Evolutionary conservation across 2,888 invertebrate genomes (phyloP), one percentile per base, ranked within the genome.

Genomic region (Ecliptopera silaceata): DNA sequence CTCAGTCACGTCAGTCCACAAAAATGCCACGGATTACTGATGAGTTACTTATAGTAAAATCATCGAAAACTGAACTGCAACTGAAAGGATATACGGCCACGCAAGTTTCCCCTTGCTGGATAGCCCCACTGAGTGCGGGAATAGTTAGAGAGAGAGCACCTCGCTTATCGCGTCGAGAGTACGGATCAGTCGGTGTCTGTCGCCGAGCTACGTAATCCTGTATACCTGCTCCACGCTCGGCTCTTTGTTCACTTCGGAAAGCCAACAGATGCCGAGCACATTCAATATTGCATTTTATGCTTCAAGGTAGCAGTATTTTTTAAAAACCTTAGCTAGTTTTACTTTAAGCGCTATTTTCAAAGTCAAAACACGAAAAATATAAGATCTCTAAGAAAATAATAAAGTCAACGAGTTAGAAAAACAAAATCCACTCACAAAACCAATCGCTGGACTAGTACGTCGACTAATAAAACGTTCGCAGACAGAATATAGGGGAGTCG

Each of bases 401-500:
- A 58, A 59, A 47, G 41, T 41, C 52, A 59, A 44, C 54, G 26
- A 50, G 43, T 38, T 54, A 43, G 59, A 66, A 66, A 60, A 60
- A 65, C 36, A 26, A 57, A 56, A 56, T 58, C 61, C 50, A 65
- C 60, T 67, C 59, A 45, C 73, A 74, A 79, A 79, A 75, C 72
- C 70, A 70, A 77, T 84, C 77, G 76, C 67, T 68, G 78, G 79
- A 87, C 84, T 76, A 78, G 86, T 87, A 80, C 70, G 78, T 69
- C 75, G 79, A 86, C 86, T 82, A 84, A 88, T 88, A 88, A 89
- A 89, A 88, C 86, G 82, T 81, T 83, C 81, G 80, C 82, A 82
- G 83, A 82, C 82, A 82, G 80, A 84, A 82, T 79, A 78, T 80
- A 79, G 83, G 86, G 88, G 88, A 86, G 80, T 76, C 71, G 77